These are phyloP conservation scores for Holothuria glaberrima DNA, from an alignment of 35 echinoderm and acorn worm species.

Conservation along the genomic window DNA sequence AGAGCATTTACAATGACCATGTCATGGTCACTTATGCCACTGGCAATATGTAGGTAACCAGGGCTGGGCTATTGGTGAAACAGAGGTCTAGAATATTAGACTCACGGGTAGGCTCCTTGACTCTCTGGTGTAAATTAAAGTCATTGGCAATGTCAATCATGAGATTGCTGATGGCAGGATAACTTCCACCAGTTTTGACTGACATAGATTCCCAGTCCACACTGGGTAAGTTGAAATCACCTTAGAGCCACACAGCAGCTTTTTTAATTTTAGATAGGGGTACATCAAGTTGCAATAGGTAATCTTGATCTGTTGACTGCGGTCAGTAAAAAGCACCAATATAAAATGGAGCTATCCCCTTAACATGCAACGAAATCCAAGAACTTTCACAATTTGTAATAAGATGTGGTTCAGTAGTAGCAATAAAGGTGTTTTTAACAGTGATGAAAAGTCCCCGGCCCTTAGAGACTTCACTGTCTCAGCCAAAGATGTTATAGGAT, in stretches of 20 bases:
- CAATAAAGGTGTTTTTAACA: too few species aligned
- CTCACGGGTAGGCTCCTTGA: background rate
- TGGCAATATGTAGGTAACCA: too few species aligned
- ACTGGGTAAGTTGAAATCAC: background rate
- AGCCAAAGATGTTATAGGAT: too few species aligned
- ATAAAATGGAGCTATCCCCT: too few species aligned
- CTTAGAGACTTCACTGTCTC: too few species aligned
- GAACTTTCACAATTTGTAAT: too few species aligned
- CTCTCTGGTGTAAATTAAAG: background rate
- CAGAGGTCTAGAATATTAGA: background rate
- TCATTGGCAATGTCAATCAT: background rate
- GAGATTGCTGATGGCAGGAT: background rate
- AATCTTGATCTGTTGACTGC: slow-evolving; percentile 2
- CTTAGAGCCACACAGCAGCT: background rate
- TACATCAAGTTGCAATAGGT: background rate
- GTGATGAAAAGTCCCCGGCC: too few species aligned
- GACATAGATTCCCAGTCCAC: background rate
- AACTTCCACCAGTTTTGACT: background rate
- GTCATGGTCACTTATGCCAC: too few species aligned
- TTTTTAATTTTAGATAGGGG: background rate
- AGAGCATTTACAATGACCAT: too few species aligned
- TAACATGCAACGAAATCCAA: too few species aligned
- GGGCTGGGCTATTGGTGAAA: background rate
- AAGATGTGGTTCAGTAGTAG: too few species aligned
- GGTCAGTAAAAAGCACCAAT: background rate